These are phyloP conservation scores for Melanotaenia maccullochi DNA, from an alignment of 2,797 vertebrate species.

Conservation along the genomic window DNA sequence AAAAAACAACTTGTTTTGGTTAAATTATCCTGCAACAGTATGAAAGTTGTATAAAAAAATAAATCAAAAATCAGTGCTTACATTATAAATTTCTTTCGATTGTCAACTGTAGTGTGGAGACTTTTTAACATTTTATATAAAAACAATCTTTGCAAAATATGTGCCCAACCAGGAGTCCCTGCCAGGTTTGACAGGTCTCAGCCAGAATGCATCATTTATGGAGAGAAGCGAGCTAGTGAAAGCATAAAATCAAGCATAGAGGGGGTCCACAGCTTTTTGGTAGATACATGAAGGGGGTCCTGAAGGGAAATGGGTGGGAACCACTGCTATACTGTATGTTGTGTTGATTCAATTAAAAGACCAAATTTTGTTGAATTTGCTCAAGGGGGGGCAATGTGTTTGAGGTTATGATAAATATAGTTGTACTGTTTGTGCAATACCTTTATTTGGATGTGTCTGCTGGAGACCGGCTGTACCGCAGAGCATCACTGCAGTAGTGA, in stretches of 20 bases:
- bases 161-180: too few relatives aligned
- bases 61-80: constrained; percentile 29
- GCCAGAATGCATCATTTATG: background rate
- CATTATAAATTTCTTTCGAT: constrained; percentile 1
- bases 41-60: background rate
- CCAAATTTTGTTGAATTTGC: constrained; percentile 3
- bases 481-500: constrained; percentile 62
- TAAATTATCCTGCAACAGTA: background rate
- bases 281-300: background rate
- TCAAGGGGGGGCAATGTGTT: background rate
- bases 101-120: background rate
- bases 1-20: constrained; percentile 2
- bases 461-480: constrained; percentile 51
- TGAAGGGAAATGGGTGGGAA: background rate
- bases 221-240: background rate
- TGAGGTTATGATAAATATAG: constrained; percentile 26
- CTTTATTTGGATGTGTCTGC: constrained; percentile 41
- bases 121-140: constrained; percentile 19
- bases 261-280: background rate
- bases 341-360: constrained; percentile 4
- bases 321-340: background rate
- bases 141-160: background rate
- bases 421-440: constrained; percentile 43
- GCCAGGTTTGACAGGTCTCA: background rate
- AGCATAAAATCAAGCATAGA: background rate